These are phyloP conservation scores for Harpagifer antarcticus DNA, from an alignment of 2,797 vertebrate species.

Conservation along the genomic window DNA sequence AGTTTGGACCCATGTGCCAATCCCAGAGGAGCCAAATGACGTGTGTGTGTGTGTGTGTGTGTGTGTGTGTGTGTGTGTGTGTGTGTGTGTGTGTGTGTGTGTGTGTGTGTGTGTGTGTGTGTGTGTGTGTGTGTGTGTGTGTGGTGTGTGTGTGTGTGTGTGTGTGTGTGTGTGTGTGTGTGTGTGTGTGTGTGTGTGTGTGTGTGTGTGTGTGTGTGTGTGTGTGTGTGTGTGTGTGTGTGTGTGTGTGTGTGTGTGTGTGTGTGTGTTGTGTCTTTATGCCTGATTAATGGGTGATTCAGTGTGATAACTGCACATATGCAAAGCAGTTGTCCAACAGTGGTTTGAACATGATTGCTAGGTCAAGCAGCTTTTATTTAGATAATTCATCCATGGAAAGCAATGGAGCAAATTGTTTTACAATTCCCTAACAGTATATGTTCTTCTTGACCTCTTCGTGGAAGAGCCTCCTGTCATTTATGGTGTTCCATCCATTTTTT, in stretches of 20 bases:
- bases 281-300: neutral
- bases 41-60: too few species aligned
- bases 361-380: constrained; percentile 40
- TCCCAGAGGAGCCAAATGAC: constrained; percentile 19
- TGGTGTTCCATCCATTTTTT: neutral
- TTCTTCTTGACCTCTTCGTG: constrained; percentile 8
- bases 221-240: too few species aligned
- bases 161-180: too few species aligned
- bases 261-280: neutral
- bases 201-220: constrained; percentile 1
- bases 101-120: too few species aligned
- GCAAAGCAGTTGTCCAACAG: constrained; percentile 22
- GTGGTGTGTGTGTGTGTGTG: too few species aligned
- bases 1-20: neutral
- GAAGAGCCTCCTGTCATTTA: neutral
- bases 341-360: constrained; percentile 14
- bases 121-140: too few species aligned
- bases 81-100: too few species aligned
- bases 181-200: too few species aligned
- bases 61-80: too few species aligned
- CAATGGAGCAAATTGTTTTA: constrained; percentile 16
- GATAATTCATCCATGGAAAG: constrained; percentile 34
- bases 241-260: too few species aligned
- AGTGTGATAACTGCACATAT: constrained; percentile 15
- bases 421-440: neutral